Conservation (phyloP, 2,797 vertebrate species). For the Erethizon dorsatum region DNA sequence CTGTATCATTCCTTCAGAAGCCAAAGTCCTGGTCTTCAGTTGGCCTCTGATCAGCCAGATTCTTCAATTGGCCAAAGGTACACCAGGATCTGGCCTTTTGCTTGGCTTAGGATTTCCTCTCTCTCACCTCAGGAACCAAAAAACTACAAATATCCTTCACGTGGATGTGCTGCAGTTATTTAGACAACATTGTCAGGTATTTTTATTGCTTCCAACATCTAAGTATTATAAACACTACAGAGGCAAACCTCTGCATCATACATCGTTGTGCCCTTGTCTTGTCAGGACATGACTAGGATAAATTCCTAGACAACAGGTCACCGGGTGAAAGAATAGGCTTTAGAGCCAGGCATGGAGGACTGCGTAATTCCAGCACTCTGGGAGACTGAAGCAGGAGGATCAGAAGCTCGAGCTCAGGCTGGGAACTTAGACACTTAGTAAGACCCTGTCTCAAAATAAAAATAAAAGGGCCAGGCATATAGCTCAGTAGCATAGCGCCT, state of each 20-base stretch:
- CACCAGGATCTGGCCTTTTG: background rate
- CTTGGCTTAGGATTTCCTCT: background rate
- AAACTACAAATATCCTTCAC: background rate
- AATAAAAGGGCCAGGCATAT: background rate
- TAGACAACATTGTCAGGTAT: background rate
- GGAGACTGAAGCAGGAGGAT: background rate
- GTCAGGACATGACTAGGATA: background rate
- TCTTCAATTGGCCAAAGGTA: background rate
- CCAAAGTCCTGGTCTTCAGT: background rate
- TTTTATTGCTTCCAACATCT: background rate
- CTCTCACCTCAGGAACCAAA: background rate
- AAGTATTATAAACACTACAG: background rate
- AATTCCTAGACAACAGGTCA: background rate
- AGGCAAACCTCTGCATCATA: background rate
- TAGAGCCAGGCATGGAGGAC: background rate
- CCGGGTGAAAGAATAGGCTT: background rate
- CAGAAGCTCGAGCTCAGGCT: background rate
- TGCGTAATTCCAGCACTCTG: background rate
- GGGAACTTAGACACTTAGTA: background rate
- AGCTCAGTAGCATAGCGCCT: no score
- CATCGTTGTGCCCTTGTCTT: background rate
- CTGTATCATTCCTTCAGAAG: background rate
- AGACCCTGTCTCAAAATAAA: background rate
- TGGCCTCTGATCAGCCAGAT: background rate
- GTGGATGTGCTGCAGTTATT: background rate